Percentiles rank a stretch among this genome's conserved stretches.
These are phyloP conservation scores for Euphydryas editha DNA, from an alignment of 2,888 invertebrate species.

Conservation along the genomic window DNA sequence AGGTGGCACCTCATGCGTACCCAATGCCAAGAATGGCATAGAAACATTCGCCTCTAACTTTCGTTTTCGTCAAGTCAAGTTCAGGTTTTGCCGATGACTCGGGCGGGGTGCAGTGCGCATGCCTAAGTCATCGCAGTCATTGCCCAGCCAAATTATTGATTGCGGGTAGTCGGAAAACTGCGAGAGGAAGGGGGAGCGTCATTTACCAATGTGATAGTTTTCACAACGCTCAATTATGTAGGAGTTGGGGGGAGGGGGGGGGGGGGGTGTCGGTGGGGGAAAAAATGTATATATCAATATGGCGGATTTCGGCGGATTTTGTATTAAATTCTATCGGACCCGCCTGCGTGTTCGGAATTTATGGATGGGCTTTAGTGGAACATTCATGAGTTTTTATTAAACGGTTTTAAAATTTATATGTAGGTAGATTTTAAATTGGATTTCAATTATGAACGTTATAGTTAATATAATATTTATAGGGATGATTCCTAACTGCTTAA, in stretches of 20 bases:
- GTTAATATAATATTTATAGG: slow-evolving; percentile 19
- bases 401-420: slow-evolving; percentile 47
- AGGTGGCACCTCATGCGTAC: slow-evolving; percentile 49
- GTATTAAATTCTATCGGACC: slow-evolving; percentile 79
- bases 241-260: slow-evolving; percentile 65
- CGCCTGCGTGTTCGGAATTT: slow-evolving; percentile 66
- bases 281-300: slow-evolving; percentile 79
- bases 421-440: slow-evolving; percentile 34
- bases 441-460: slow-evolving; percentile 31
- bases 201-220: slow-evolving; percentile 82
- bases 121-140: slow-evolving; percentile 82
- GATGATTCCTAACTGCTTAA: slow-evolving; percentile 38
- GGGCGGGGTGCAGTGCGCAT: slow-evolving; percentile 64
- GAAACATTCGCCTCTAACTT: slow-evolving; percentile 80
- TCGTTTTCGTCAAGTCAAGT: slow-evolving; percentile 83
- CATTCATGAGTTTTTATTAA: slow-evolving; percentile 59
- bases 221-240: slow-evolving; percentile 81
- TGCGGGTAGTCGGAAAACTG: slow-evolving; percentile 80
- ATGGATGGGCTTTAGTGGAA: slow-evolving; percentile 58
- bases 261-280: slow-evolving; percentile 57
- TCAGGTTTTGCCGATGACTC: slow-evolving; percentile 80
- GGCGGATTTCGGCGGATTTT: slow-evolving; percentile 70
- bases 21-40: slow-evolving; percentile 76
- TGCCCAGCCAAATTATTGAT: slow-evolving; percentile 83
- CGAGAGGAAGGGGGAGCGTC: slow-evolving; percentile 62